phyloP scores from a whole-genome alignment of 2,113 vertebrate genomes.

The Microtus richardsoni region DNA sequence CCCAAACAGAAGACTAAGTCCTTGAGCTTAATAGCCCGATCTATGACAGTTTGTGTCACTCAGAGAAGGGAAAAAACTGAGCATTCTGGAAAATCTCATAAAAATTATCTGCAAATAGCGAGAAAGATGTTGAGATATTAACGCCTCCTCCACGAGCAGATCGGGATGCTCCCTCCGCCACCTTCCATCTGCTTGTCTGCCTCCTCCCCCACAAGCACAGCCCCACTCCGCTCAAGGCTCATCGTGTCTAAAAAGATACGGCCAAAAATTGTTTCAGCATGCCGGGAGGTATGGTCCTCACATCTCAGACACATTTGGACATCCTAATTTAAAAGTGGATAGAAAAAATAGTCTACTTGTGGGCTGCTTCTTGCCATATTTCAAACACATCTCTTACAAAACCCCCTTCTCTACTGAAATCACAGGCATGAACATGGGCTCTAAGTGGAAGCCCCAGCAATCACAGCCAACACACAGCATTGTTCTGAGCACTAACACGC shows the following conservation, averaged over 20 bases:
- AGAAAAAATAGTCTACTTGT: constrained; percentile 71
- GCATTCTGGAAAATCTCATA: constrained; percentile 73
- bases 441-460: constrained; percentile 26
- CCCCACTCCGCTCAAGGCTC: constrained; percentile 39
- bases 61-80: constrained; percentile 63
- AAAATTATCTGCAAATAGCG: constrained; percentile 79
- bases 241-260: constrained; percentile 64
- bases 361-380: constrained; percentile 61
- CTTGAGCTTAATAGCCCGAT: constrained; percentile 59
- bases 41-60: constrained; percentile 48
- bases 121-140: constrained; percentile 78
- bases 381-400: constrained; percentile 48
- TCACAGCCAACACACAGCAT: background rate
- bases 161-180: constrained; percentile 66
- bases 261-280: constrained; percentile 62
- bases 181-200: constrained; percentile 70
- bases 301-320: constrained; percentile 70
- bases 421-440: constrained; percentile 32
- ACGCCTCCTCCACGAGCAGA: constrained; percentile 61
- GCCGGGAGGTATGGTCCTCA: constrained; percentile 65
- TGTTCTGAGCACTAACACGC: background rate
- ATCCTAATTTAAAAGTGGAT: constrained; percentile 71
- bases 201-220: constrained; percentile 66
- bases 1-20: constrained; percentile 13
- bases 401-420: constrained; percentile 47